phyloP scores from a whole-genome alignment of 2,113 vertebrate genomes.

The Muntiacus muntjak region DNA sequence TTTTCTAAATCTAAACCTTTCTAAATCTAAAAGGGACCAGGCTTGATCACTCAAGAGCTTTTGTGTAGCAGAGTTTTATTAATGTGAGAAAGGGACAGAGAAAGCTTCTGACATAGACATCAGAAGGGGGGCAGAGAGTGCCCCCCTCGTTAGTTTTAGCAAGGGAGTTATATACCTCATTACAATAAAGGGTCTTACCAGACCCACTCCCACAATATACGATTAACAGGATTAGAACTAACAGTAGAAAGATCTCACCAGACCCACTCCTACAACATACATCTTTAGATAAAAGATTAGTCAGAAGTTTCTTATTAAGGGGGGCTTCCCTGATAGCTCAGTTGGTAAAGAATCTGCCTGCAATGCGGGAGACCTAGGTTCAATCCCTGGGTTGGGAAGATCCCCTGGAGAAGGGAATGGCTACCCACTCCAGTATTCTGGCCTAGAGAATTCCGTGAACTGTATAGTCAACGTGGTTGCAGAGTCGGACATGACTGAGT shows the following conservation, averaged over 20 bases:
- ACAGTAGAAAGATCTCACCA: neutral
- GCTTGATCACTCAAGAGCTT: neutral
- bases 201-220: neutral
- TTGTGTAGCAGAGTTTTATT: neutral
- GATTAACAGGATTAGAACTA: neutral
- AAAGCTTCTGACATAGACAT: neutral
- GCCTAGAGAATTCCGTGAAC: neutral
- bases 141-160: neutral
- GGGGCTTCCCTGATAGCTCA: neutral
- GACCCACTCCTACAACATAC: neutral
- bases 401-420: neutral
- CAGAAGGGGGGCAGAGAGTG: neutral
- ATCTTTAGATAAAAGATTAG: neutral
- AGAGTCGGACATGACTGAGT: neutral
- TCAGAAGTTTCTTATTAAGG: neutral
- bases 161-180: neutral
- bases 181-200: neutral
- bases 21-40: neutral
- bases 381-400: neutral
- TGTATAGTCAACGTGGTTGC: neutral
- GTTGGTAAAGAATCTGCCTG: neutral
- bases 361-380: neutral
- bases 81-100: neutral
- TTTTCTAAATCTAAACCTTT: no score
- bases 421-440: neutral